These are phyloP conservation scores for Onychostruthus taczanowskii DNA, from an alignment of 2,113 vertebrate species.

Conservation along the genomic window DNA sequence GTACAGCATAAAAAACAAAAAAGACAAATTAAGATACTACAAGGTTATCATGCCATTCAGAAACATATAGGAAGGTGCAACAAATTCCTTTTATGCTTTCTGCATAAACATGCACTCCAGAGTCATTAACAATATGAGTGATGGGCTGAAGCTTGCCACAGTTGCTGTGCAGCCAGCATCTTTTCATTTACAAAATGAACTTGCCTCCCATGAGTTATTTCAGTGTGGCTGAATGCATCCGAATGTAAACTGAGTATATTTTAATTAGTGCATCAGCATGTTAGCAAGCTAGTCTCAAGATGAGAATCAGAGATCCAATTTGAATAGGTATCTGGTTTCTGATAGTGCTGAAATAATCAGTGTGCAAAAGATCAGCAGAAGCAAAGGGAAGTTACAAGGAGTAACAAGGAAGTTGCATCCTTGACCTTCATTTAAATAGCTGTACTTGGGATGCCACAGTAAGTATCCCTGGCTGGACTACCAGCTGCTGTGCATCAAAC, in stretches of 20 bases:
- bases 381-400: not conserved
- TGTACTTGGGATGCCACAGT: not conserved
- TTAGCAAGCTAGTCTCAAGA: not conserved
- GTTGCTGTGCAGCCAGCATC: not conserved
- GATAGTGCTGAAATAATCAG: not conserved
- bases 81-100: not conserved
- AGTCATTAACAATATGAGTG: not conserved
- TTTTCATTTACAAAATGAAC: slow-evolving; percentile 7
- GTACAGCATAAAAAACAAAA: not conserved
- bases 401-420: not conserved
- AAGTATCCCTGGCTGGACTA: not conserved
- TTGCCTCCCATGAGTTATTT: not conserved
- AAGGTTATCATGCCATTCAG: not conserved
- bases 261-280: not conserved
- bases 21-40: not conserved
- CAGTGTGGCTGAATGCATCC: not conserved
- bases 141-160: not conserved
- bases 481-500: not conserved
- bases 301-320: not conserved
- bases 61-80: not conserved
- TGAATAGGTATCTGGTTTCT: not conserved
- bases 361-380: not conserved
- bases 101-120: not conserved
- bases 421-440: not conserved
- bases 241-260: not conserved